Base-by-base conservation (phyloP, 2,797 vertebrate species). In the Onychomys leucogaster region DNA sequence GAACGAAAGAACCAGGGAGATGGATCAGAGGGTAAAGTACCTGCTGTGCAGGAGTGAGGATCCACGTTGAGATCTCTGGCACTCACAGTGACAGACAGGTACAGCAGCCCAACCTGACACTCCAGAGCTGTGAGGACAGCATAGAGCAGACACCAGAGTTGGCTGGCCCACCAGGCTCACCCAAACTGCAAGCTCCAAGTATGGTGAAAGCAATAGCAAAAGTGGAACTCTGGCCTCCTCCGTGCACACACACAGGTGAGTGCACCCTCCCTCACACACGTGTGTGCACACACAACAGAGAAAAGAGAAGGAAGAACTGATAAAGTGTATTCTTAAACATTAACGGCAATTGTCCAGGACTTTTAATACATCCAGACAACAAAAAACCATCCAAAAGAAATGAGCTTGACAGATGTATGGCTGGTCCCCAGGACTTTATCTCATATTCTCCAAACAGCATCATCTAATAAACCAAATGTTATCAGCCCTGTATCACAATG, bases 371-470 rank as follows among this genome's bases (percentile, higher is more conserved):
- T 25, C 49, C 80, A 94, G 34, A 55, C 83, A 83, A 77, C 13
- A 87, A 67, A 96, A 82, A 86, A 6, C 14, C 65, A 61, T 81
- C 69, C 32, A 89, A 94, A 86, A 65, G 90, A 65, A 73, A 10
- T 65, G 41, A 94, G 27, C 37, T 83, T 76, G 32, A 52, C 16
- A 89, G 83, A 89, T 87, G 81, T 4, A 57, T 59, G 52, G 11
- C 43, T 92, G 7, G 29, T 78, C 41, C 57, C 69, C 49, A 87
- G 37, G 32, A 61, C 46, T 88, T 89, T 82, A 87, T 73, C 67
- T 77, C 95, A 85, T 12, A 65, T 95, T 75, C 19, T 43, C 90
- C 92, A 90, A 69, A 94, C 69, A 95, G 43, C 52, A 92, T 73
- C 52, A 52, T 76, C 67, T 73, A 92, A 94, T 90, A 96, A 92